Evolutionary conservation across 2,797 vertebrate species (phyloP).

Genomic region (Bradypus variegatus): DNA sequence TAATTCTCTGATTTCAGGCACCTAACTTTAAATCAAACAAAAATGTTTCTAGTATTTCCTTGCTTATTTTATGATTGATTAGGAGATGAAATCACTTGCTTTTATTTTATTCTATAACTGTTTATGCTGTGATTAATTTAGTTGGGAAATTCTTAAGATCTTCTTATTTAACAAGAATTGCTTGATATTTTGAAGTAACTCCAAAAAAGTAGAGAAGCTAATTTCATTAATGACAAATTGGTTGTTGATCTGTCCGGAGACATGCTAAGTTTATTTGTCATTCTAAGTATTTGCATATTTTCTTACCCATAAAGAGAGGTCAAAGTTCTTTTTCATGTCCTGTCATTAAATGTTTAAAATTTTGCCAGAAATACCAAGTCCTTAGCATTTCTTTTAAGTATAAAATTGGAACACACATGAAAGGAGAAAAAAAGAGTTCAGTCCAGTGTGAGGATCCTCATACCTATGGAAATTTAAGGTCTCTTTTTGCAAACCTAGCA

Average conservation of each 20-base stretch:
- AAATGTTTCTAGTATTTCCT: neutral
- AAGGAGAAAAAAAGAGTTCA: neutral
- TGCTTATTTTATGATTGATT: neutral
- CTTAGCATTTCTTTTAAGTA: slow-evolving; percentile 16
- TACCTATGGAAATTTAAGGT: neutral
- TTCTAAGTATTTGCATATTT: neutral
- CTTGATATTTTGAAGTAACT: neutral
- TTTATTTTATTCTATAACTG: slow-evolving; percentile 1
- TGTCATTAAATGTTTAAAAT: neutral
- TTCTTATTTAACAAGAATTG: neutral
- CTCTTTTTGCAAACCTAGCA: neutral
- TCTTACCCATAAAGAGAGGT: neutral
- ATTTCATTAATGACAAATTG: neutral
- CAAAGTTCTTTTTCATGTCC: slow-evolving; percentile 14
- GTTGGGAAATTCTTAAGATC: neutral
- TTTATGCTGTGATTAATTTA: neutral
- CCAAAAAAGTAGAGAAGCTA: neutral
- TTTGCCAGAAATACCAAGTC: neutral
- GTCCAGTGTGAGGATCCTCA: neutral
- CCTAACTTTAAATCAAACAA: neutral
- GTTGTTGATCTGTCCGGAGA: neutral
- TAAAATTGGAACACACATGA: neutral
- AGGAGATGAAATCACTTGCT: neutral
- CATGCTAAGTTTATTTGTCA: neutral
- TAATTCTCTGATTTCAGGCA: neutral